These are phyloP conservation scores for Rhabdomys dilectus DNA, from an alignment of 2,113 vertebrate genomes.

Conservation along the genomic window DNA sequence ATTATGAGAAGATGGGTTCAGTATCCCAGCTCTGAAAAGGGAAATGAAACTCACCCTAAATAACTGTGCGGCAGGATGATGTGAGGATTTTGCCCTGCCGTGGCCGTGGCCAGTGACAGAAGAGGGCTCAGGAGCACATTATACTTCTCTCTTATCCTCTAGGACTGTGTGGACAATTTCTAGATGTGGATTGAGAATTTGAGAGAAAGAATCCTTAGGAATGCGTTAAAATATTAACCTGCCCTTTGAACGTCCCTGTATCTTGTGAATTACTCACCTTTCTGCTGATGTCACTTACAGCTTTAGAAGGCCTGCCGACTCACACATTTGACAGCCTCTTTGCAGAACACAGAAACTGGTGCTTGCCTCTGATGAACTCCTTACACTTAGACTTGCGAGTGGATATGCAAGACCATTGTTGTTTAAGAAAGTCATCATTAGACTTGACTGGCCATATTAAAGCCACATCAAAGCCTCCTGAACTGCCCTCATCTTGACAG, in stretches of 20 bases:
- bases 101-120: not conserved
- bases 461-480: constrained; percentile 53
- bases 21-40: not conserved
- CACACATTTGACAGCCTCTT: constrained; percentile 55
- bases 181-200: constrained; percentile 16
- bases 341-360: constrained; percentile 50
- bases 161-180: not conserved
- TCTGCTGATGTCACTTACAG: constrained; percentile 39
- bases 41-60: not conserved
- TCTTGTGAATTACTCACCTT: constrained; percentile 40
- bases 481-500: constrained; percentile 61
- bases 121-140: not conserved
- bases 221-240: constrained; percentile 56
- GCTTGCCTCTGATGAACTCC: constrained; percentile 33
- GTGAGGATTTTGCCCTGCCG: not conserved
- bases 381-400: constrained; percentile 51
- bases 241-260: constrained; percentile 56
- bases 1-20: not conserved
- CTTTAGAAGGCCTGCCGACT: not conserved
- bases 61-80: not conserved
- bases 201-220: constrained; percentile 55
- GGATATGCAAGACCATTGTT: constrained; percentile 38
- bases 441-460: constrained; percentile 38
- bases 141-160: not conserved
- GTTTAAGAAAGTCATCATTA: constrained; percentile 63